Conservation (phyloP, 53 echinoderm and acorn worm genomes). For the Hippasteria phrygiana region DNA sequence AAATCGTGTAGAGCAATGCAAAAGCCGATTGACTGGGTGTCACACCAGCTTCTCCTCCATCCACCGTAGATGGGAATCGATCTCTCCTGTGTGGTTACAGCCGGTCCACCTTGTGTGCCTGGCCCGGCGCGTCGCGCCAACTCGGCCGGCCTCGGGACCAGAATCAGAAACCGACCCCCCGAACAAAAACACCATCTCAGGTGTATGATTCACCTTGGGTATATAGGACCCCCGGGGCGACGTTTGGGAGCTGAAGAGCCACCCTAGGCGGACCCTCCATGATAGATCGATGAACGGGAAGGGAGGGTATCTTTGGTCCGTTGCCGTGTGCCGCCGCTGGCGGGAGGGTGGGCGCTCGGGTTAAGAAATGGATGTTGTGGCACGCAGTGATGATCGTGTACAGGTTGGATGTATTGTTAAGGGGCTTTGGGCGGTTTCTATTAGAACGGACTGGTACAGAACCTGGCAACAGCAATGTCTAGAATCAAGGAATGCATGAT, state of each 20-base stretch:
- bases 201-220: conserved; percentile 44
- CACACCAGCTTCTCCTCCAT: not conserved
- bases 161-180: conserved; percentile 6
- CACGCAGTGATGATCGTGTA: conserved; percentile 1
- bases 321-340: not conserved
- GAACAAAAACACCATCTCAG: conserved; percentile 28
- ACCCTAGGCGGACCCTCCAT: conserved; percentile 33
- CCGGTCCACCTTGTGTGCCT: conserved; percentile 20
- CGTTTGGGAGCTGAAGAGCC: conserved; percentile 5
- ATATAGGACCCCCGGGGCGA: conserved; percentile 14
- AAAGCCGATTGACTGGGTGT: conserved; percentile 49
- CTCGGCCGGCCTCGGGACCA: conserved; percentile 7
- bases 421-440: not conserved
- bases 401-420: conserved; percentile 22
- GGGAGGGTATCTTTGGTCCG: conserved; percentile 25
- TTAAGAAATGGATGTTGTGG: conserved; percentile 37
- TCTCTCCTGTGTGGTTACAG: conserved; percentile 53
- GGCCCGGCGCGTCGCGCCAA: not conserved
- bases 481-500: not conserved
- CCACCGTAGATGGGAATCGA: conserved; percentile 45
- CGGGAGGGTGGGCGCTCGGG: not conserved
- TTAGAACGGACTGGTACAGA: not conserved
- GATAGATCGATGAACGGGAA: conserved; percentile 13
- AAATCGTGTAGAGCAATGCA: conserved; percentile 36
- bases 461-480: not conserved